Base-by-base conservation (phyloP, 2,888 invertebrate genomes). In the Neocrepidodera transversa region DNA sequence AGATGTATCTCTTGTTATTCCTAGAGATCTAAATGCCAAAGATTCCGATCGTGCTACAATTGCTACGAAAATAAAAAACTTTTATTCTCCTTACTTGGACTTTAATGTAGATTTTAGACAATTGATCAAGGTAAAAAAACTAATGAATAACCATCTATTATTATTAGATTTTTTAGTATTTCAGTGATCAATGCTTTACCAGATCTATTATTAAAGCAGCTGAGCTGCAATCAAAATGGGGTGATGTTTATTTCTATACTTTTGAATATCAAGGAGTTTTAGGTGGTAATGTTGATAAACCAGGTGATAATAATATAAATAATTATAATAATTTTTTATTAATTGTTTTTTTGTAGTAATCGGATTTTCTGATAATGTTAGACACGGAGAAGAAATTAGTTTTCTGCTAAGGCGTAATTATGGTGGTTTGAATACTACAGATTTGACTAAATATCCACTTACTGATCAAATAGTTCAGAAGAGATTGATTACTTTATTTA, bases 171-270 rank as follows among this genome's bases (percentile, higher is more conserved):
- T n/a, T 65, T 58, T 40, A 69, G 68, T 70, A 67, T 54, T 64
- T 66, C 35, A 68, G 66, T 18, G 66, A 66, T 18, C 67, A 68
- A 49, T 63, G 65, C 40, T 70, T 68, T 55, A 64, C 60, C 10
- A 62, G 67, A 28, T 62, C 68, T 5, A 60, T 70, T 7, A 65
- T 70, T 5, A 67, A 68, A 48, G 63, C 65, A 20, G 71, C 69
- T 6, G 62, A 64, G 43, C 40, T 71, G 3, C 65, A 67, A 35
- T 66, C 69, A 6, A 58, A 43, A 45, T 62, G 60, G 55, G 50
- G 47, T 13, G 65, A 66, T 11, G 68, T 71, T 6, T 68, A 65
- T 48, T 62, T 69, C n/a, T 71, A 71, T 32, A 58, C 66, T 38
- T 71, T 71, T 52, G 65, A 66, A 6, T 68, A 69, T 45, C 61